Percentiles rank a stretch among this genome's conserved stretches.
These are phyloP conservation scores for Sminthurides bifidus DNA, from an alignment of 1,140 invertebrate species.

Conservation along the genomic window DNA sequence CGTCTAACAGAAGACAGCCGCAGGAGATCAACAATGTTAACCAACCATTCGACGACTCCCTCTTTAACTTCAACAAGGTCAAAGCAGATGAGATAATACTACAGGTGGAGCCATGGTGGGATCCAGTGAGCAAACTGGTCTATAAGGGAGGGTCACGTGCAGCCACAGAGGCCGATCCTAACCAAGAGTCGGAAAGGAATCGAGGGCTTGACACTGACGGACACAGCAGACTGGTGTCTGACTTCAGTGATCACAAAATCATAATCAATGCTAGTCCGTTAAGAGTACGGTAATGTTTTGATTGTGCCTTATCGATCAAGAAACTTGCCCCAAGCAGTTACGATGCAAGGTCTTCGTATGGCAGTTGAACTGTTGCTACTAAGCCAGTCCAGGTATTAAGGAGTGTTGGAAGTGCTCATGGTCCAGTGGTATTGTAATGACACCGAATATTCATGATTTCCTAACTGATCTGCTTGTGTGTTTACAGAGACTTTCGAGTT, in stretches of 20 bases:
- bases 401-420: not conserved
- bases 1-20: slow-evolving; percentile 46
- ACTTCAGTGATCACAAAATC: slow-evolving; percentile 14
- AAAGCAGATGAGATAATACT: slow-evolving; percentile 46
- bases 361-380: slow-evolving; percentile 42
- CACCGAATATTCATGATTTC: not conserved
- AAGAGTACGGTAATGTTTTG: slow-evolving; percentile 51
- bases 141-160: not conserved
- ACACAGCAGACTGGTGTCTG: not conserved
- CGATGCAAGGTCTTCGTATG: slow-evolving; percentile 39
- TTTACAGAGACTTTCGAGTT: slow-evolving; percentile 47
- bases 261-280: slow-evolving; percentile 60
- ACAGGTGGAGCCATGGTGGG: slow-evolving; percentile 33
- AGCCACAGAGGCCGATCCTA: not conserved
- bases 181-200: no score
- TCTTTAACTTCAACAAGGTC: slow-evolving; percentile 58
- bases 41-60: slow-evolving; percentile 46
- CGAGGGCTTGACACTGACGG: no score
- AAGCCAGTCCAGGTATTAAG: slow-evolving; percentile 42
- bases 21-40: slow-evolving; percentile 44
- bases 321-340: slow-evolving; percentile 48
- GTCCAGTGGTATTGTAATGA: not conserved
- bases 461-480: slow-evolving; percentile 14
- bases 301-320: slow-evolving; percentile 47
- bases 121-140: not conserved